Evolutionary conservation across 2,888 invertebrate genomes (phyloP).

Genomic region (Yponomeuta plumbellus): DNA sequence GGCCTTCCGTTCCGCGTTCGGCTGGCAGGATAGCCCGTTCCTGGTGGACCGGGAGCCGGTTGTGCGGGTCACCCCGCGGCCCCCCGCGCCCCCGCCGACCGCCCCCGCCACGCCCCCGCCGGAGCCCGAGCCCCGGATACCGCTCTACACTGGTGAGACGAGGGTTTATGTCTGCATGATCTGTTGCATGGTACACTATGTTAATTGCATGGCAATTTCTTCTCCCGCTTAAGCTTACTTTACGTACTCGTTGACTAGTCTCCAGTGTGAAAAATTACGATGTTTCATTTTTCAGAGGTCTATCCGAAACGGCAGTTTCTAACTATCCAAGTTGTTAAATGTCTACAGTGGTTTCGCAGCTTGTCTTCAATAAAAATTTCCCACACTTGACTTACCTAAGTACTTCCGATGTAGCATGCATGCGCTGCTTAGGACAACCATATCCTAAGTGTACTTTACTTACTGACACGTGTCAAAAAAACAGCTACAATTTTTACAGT

Average conservation of each 20-base stretch:
- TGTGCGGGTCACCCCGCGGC: conserved; percentile 26
- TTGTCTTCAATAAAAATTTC: too few relatives aligned
- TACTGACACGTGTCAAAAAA: too few relatives aligned
- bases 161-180: not conserved
- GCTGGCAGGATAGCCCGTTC: conserved; percentile 31
- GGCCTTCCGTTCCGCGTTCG: conserved; percentile 80
- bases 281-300: too few relatives aligned
- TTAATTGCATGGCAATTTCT: not conserved
- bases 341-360: too few relatives aligned
- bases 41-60: conserved; percentile 32
- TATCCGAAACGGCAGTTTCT: too few relatives aligned
- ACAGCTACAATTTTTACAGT: too few relatives aligned
- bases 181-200: not conserved
- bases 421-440: too few relatives aligned
- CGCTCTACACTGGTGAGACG: conserved; percentile 54
- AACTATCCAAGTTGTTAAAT: too few relatives aligned
- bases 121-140: conserved; percentile 31
- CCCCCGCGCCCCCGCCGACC: conserved; percentile 23
- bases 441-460: too few relatives aligned
- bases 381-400: too few relatives aligned
- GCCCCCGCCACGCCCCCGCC: conserved; percentile 28
- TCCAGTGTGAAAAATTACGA: too few relatives aligned
- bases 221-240: not conserved
- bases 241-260: not conserved
- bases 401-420: too few relatives aligned